Evolutionary conservation across 2,113 vertebrate species (phyloP).

Genomic region (Macrotus californicus): DNA sequence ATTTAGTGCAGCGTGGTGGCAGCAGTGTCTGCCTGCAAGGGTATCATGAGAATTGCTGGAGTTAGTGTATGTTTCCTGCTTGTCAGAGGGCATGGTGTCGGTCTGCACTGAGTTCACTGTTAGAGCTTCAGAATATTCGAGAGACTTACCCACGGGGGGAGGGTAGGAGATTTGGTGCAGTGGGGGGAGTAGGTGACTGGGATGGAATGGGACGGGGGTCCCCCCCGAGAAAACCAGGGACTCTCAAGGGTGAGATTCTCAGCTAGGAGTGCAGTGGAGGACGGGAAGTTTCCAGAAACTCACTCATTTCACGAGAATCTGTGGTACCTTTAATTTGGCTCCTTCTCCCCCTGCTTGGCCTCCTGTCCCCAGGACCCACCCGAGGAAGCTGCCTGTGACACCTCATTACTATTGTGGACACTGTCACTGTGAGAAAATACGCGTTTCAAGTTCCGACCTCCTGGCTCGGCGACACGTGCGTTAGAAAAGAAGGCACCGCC

Average conservation of each 20-base stretch:
- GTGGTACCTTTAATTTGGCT: not conserved
- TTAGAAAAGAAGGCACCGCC: not conserved
- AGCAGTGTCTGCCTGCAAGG: not conserved
- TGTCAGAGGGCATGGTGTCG: not conserved
- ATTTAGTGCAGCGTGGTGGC: too few relatives aligned
- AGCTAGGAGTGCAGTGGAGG: not conserved
- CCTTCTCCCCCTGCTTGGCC: not conserved
- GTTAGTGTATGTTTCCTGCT: fast-evolving
- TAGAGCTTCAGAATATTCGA: not conserved
- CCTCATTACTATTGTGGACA: not conserved
- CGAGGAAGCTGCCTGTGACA: not conserved
- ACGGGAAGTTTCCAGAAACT: not conserved
- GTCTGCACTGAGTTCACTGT: too few relatives aligned
- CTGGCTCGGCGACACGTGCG: not conserved
- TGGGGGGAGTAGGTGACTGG: fast-evolving
- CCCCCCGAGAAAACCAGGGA: not conserved
- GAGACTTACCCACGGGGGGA: not conserved
- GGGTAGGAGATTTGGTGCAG: not conserved
- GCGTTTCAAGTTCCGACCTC: not conserved
- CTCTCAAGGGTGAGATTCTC: not conserved
- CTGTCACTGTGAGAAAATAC: not conserved
- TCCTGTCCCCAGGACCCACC: not conserved
- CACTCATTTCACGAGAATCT: not conserved
- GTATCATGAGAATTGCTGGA: not conserved
- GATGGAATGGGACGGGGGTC: not conserved